phyloP scores from a whole-genome alignment of 2,113 vertebrate species.

The Etheostoma spectabile region DNA sequence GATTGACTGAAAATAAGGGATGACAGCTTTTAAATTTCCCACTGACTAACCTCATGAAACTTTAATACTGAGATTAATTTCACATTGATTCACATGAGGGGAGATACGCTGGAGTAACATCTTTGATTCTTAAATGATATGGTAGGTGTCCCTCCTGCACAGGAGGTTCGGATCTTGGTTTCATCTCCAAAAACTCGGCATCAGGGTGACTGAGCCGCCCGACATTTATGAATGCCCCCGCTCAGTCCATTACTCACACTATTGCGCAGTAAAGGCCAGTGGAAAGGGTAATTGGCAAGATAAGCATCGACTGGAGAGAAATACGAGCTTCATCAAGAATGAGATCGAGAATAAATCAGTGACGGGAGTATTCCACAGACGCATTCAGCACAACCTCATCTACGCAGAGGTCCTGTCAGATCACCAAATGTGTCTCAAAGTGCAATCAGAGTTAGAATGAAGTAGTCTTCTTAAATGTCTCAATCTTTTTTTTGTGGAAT shows the following conservation, averaged over 20 bases:
- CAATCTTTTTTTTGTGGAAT: not conserved
- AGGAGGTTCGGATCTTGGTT: not conserved
- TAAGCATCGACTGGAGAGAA: conserved; percentile 38
- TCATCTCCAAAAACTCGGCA: conserved; percentile 30
- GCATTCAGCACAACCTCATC: not conserved
- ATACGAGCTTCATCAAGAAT: not conserved
- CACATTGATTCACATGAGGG: not conserved
- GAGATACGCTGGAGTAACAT: not conserved
- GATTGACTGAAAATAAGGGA: not conserved
- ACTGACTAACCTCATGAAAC: not conserved
- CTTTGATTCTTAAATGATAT: conserved; percentile 12
- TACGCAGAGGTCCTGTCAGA: not conserved
- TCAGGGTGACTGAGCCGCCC: conserved; percentile 27
- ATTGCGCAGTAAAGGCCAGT: conserved; percentile 42
- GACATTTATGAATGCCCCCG: conserved; percentile 39
- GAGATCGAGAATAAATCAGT: conserved; percentile 30
- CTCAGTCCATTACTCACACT: conserved; percentile 60
- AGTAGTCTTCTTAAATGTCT: not conserved
- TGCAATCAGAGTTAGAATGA: not conserved
- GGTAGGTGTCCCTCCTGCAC: not conserved
- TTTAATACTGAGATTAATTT: not conserved
- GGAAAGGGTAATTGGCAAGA: conserved; percentile 61
- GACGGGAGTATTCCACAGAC: conserved; percentile 48
- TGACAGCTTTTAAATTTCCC: not conserved
- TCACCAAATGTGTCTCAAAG: not conserved